Conservation (phyloP, 2,113 vertebrate species). For the Xiphorhynchus elegans region DNA sequence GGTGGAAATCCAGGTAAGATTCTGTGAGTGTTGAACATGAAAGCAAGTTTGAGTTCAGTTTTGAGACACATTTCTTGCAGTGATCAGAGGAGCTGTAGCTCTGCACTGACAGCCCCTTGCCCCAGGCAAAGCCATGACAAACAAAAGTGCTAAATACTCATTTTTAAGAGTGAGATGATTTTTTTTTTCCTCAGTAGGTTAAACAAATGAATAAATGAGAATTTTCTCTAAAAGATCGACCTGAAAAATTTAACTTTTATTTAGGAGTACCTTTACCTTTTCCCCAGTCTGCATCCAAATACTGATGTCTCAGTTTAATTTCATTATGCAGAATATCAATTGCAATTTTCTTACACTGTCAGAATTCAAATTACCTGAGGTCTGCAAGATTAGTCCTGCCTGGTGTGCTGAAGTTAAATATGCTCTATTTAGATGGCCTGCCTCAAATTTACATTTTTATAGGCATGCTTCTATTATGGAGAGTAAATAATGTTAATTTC, state of each 20-base stretch:
- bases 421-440: neutral
- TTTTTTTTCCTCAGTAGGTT: neutral
- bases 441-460: constrained; percentile 45
- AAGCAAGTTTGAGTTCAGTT: neutral
- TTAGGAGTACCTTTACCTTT: neutral
- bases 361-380: constrained; percentile 15
- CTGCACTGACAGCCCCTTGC: fast-evolving
- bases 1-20: neutral
- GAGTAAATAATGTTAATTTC: constrained; percentile 20
- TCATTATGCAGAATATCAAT: neutral
- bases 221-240: neutral
- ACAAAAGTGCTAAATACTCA: neutral
- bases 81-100: neutral
- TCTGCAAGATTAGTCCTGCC: neutral
- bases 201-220: neutral
- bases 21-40: neutral
- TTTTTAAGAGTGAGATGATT: neutral
- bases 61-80: neutral
- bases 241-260: neutral
- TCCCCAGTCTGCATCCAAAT: neutral
- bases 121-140: neutral
- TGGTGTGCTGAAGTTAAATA: constrained; percentile 9
- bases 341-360: neutral
- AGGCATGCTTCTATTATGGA: neutral
- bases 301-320: neutral